Percentiles rank a stretch among this genome's conserved stretches.
These are phyloP conservation scores for Orchesella flavescens DNA, from an alignment of 2,888 invertebrate genomes.

Conservation along the genomic window DNA sequence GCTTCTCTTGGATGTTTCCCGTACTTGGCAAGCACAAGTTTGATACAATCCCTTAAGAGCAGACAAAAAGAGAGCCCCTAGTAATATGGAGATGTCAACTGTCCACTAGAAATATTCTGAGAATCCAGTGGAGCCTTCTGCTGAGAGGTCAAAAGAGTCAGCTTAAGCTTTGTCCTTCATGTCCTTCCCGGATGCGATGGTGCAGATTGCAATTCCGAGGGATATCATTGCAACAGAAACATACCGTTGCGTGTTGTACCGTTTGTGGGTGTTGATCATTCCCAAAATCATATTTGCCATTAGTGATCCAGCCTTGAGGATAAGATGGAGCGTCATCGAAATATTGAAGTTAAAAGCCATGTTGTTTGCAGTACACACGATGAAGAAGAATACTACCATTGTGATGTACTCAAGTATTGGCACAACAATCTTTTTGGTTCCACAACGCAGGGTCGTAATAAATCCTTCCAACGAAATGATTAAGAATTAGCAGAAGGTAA, in stretches of 20 bases:
- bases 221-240: slow-evolving; percentile 94
- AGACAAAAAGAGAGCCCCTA: slow-evolving; percentile 91
- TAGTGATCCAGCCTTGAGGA: slow-evolving; percentile 95
- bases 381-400: slow-evolving; percentile 91
- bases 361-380: slow-evolving; percentile 93
- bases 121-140: slow-evolving; percentile 61
- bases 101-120: slow-evolving; percentile 79
- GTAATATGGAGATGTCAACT: slow-evolving; percentile 84
- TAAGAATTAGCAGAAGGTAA: slow-evolving; percentile 95
- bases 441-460: slow-evolving; percentile 85
- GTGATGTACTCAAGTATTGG: slow-evolving; percentile 84
- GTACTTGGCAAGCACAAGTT: slow-evolving; percentile 83
- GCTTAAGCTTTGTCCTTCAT: slow-evolving; percentile 75
- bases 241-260: slow-evolving; percentile 88
- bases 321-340: slow-evolving; percentile 98
- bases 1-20: slow-evolving; percentile 95
- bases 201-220: slow-evolving; percentile 91
- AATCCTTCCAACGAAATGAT: slow-evolving; percentile 94
- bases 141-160: slow-evolving; percentile 23
- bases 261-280: slow-evolving; percentile 88
- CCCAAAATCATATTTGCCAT: slow-evolving; percentile 98
- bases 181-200: slow-evolving; percentile 87
- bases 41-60: slow-evolving; percentile 97
- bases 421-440: slow-evolving; percentile 81
- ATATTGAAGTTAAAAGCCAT: slow-evolving; percentile 97